A percentile compares a stretch with the other conserved stretches of the same genome.
Evolutionary conservation across 2,797 vertebrate genomes (phyloP).

Genomic region (Graptemys geographica): DNA sequence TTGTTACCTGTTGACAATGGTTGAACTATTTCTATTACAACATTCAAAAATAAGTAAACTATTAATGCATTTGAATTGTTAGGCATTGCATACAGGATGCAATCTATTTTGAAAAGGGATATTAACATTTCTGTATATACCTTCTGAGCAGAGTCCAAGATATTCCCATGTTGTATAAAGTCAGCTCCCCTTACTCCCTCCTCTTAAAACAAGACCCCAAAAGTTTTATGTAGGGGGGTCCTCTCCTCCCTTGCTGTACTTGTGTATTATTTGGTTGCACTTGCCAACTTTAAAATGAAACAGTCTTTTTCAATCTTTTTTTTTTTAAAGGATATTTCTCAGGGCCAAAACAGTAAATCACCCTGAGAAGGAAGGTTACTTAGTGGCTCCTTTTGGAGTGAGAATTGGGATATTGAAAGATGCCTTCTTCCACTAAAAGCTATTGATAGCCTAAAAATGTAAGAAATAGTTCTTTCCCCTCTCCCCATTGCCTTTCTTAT

Average conservation of each 20-base stretch:
- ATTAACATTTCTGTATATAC: not conserved
- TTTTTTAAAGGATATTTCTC: not conserved
- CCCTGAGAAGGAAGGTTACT: not conserved
- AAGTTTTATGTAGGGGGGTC: accelerated
- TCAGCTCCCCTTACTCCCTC: not conserved
- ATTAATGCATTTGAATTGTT: not conserved
- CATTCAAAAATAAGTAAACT: not conserved
- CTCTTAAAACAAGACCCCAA: not conserved
- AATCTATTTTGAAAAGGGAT: not conserved
- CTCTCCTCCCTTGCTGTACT: not conserved
- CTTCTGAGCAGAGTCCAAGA: not conserved
- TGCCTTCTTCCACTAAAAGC: not conserved
- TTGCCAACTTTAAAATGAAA: not conserved
- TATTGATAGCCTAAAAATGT: not conserved
- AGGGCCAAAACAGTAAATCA: not conserved
- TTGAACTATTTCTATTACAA: not conserved
- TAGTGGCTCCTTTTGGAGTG: not conserved
- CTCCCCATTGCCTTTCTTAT: not conserved
- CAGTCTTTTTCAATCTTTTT: not conserved
- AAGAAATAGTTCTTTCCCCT: not conserved
- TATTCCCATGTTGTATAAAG: not conserved
- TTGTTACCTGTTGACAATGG: not conserved
- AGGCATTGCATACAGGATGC: not conserved
- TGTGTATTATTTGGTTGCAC: not conserved
- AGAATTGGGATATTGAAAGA: not conserved